A percentile compares a stretch with the other conserved stretches of the same genome.
Conservation (phyloP, 2,888 invertebrate genomes). For the Drosophila antonietae region DNA sequence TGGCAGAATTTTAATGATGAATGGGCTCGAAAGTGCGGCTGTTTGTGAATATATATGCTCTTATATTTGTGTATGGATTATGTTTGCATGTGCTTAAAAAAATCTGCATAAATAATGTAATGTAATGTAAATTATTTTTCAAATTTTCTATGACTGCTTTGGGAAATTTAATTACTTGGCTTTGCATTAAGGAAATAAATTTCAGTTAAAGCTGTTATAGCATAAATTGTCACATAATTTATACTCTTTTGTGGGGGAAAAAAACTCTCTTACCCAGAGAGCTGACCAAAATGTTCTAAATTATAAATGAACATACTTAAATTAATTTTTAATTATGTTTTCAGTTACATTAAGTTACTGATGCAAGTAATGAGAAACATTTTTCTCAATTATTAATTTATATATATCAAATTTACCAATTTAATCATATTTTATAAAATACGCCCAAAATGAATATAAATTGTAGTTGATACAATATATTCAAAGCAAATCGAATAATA, state of each 20-base stretch:
- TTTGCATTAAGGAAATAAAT: neutral
- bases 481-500: neutral
- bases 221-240: neutral
- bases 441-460: no score
- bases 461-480: neutral
- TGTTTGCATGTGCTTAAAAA: slow-evolving; percentile 24
- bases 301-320: no score
- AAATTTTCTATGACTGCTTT: slow-evolving; percentile 27
- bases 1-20: slow-evolving; percentile 66
- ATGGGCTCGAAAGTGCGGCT: slow-evolving; percentile 38
- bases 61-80: slow-evolving; percentile 8
- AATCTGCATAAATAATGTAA: slow-evolving; percentile 68
- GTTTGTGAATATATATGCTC: neutral
- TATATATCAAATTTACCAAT: no score
- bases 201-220: neutral
- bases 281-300: no score
- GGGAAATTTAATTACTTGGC: slow-evolving; percentile 42
- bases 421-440: no score
- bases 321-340: no score
- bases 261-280: no score
- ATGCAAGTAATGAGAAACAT: no score
- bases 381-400: no score
- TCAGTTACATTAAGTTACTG: no score
- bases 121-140: slow-evolving; percentile 59
- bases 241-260: no score